Evolutionary conservation across 1,140 invertebrate genomes (phyloP).

Genomic region (Elymnias hypermnestra): DNA sequence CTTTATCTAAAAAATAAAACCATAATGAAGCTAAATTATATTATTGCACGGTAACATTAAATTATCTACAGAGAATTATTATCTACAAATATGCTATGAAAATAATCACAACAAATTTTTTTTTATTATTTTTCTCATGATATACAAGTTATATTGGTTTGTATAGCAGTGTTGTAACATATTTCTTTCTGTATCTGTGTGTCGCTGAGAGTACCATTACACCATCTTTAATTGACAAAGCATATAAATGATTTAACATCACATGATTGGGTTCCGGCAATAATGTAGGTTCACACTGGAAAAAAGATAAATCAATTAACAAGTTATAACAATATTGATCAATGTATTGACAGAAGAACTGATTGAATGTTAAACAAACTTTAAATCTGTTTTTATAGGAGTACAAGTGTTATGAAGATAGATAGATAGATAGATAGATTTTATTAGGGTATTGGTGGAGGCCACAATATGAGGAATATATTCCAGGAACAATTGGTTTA

Average conservation of each 20-base stretch:
- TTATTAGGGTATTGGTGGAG: too few relatives aligned
- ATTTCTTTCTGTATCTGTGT: conserved; percentile 98
- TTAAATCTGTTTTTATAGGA: too few relatives aligned
- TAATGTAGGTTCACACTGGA: conserved; percentile 97
- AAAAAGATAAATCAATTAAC: too few relatives aligned
- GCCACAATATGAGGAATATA: too few relatives aligned
- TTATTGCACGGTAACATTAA: conserved; percentile 15
- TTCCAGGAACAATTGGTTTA: too few relatives aligned
- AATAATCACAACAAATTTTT: conserved; percentile 8
- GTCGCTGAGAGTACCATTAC: conserved; percentile 99
- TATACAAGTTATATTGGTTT: conserved; percentile 90
- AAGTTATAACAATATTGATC: too few relatives aligned
- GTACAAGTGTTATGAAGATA: too few relatives aligned
- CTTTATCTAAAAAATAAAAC: conserved; percentile 1
- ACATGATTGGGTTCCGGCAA: conserved; percentile 99
- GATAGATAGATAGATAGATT: too few relatives aligned
- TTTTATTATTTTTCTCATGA: conserved; percentile 6
- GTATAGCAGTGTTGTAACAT: conserved; percentile 99
- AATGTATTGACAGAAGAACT: too few relatives aligned
- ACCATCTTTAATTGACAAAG: conserved; percentile 98
- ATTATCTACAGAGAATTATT: conserved; percentile 10
- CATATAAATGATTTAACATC: conserved; percentile 99
- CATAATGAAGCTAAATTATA: conserved; percentile 8
- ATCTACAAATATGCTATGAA: conserved; percentile 6
- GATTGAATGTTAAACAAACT: too few relatives aligned